Percentiles rank a stretch among this genome's conserved stretches.
Evolutionary conservation across 64 coral and sea anemone species (phyloP).

Genomic region (Astreopora myriophthalma): DNA sequence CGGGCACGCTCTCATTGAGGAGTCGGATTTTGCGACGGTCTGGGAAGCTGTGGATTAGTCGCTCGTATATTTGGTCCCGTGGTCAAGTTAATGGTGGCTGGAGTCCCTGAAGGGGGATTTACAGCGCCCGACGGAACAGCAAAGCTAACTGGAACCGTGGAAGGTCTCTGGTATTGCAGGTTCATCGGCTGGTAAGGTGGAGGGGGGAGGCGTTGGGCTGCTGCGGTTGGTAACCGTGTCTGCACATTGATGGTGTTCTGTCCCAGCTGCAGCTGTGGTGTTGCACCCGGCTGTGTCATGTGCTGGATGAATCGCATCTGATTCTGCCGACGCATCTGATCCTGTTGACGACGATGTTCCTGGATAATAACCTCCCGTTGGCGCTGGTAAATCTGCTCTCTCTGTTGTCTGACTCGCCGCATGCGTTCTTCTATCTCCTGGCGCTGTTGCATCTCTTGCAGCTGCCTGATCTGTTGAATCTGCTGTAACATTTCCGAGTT

Average conservation of each 20-base stretch:
- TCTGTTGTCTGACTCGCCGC: constrained; percentile 1
- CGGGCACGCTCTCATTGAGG: neutral
- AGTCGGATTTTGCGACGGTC: neutral
- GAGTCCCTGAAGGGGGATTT: neutral
- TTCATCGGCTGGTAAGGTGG: neutral
- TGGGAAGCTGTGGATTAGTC: neutral
- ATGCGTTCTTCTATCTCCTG: constrained; percentile 50
- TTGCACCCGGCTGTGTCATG: neutral
- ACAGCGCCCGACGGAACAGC: neutral
- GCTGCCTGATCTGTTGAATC: constrained; percentile 65
- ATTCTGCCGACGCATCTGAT: constrained; percentile 51
- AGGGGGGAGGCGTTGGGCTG: neutral
- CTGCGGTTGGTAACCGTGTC: neutral
- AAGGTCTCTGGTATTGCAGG: neutral
- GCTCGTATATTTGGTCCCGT: neutral
- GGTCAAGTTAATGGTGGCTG: neutral
- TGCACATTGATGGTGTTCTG: constrained; percentile 13
- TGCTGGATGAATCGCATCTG: constrained; percentile 50
- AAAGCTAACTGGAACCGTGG: neutral
- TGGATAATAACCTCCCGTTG: constrained; percentile 22
- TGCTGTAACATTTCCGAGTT: constrained; percentile 72
- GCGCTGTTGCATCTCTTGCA: constrained; percentile 58
- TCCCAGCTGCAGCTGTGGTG: neutral
- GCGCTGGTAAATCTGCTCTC: constrained; percentile 34
- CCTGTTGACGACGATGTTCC: constrained; percentile 38